These are phyloP conservation scores for Drosophila rhopaloa DNA, from an alignment of 1,140 invertebrate species.

Conservation along the genomic window DNA sequence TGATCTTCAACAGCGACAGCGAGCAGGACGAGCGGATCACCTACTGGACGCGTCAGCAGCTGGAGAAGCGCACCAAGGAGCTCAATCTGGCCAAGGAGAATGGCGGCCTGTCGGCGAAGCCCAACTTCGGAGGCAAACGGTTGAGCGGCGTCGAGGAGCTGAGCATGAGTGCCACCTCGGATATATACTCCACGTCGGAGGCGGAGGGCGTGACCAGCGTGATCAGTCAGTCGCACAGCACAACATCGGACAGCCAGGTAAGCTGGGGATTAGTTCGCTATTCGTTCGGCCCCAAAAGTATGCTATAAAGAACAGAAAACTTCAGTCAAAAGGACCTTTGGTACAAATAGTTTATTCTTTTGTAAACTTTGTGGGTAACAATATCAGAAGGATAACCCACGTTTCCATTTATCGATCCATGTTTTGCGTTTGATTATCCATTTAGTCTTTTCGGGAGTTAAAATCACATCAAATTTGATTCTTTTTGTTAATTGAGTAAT, in stretches of 20 bases:
- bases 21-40: constrained; percentile 86
- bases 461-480: too few species aligned
- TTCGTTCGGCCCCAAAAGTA: neutral
- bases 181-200: constrained; percentile 85
- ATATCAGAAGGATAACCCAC: too few species aligned
- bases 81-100: constrained; percentile 86
- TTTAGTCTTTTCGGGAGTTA: too few species aligned
- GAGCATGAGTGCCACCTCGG: constrained; percentile 79
- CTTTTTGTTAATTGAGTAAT: too few species aligned
- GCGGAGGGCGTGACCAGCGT: constrained; percentile 85
- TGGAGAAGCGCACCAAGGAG: constrained; percentile 88
- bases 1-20: constrained; percentile 84
- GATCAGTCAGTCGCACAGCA: constrained; percentile 88
- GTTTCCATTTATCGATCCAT: too few species aligned
- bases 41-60: constrained; percentile 90
- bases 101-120: constrained; percentile 77
- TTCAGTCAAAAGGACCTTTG: neutral
- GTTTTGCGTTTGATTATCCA: too few species aligned
- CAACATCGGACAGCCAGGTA: constrained; percentile 90
- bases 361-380: too few species aligned
- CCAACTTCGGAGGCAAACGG: constrained; percentile 76
- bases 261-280: constrained; percentile 11
- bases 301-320: too few species aligned
- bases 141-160: constrained; percentile 79
- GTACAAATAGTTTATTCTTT: neutral